phyloP scores from a whole-genome alignment of 2,888 invertebrate species.

The Proisotoma minuta region DNA sequence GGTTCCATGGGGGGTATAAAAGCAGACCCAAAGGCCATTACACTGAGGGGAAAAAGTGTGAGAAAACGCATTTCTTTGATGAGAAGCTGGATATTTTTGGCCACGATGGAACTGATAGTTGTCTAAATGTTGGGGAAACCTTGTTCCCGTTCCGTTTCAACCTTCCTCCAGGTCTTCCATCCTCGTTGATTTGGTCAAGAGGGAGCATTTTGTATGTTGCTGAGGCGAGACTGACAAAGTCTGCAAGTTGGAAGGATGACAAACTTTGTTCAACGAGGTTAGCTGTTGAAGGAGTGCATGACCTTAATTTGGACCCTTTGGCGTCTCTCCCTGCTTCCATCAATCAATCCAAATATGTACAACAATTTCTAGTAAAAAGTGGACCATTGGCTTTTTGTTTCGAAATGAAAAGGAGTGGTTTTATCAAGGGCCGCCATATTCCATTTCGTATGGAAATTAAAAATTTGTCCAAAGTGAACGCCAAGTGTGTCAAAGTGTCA shows the following conservation, averaged over 20 bases:
- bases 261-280: constrained; percentile 26
- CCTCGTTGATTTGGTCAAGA: constrained; percentile 29
- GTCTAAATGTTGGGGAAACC: constrained; percentile 32
- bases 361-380: constrained; percentile 30
- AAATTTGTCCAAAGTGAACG: constrained; percentile 31
- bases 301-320: constrained; percentile 31
- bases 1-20: no score
- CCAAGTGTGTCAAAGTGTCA: constrained; percentile 28
- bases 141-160: constrained; percentile 34
- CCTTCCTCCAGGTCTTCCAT: constrained; percentile 35
- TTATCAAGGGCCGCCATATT: constrained; percentile 29
- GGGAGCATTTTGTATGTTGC: constrained; percentile 36
- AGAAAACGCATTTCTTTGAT: constrained; percentile 36
- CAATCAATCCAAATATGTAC: constrained; percentile 29
- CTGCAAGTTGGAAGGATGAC: constrained; percentile 36
- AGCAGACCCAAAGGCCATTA: background rate
- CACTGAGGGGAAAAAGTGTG: constrained; percentile 27
- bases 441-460: constrained; percentile 34
- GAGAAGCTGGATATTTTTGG: constrained; percentile 38
- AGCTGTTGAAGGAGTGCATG: constrained; percentile 30
- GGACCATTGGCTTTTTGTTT: constrained; percentile 35
- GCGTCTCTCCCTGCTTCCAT: constrained; percentile 21
- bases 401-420: constrained; percentile 26
- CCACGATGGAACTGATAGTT: constrained; percentile 33
- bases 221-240: constrained; percentile 34